Percentiles rank a stretch among this genome's conserved stretches.
phyloP scores from a whole-genome alignment of 2,888 invertebrate genomes.

The Pristionchus exspectatus region DNA sequence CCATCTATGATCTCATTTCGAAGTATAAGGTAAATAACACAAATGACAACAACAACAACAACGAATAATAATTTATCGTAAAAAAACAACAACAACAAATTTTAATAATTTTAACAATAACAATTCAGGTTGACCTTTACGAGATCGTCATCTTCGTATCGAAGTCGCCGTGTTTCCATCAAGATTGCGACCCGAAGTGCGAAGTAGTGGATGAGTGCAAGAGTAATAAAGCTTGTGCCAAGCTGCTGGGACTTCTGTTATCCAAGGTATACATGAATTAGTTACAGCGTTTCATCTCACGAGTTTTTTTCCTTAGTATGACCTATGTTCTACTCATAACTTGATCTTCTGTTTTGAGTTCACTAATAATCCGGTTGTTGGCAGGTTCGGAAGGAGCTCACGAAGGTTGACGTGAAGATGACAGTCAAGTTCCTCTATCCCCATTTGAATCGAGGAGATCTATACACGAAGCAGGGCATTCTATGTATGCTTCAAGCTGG shows the following conservation, averaged over 20 bases:
- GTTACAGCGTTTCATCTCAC: too few relatives aligned
- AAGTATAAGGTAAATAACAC: conserved; percentile 74
- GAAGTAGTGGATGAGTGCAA: conserved; percentile 79
- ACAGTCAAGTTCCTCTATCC: conserved; percentile 79
- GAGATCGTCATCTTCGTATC: conserved; percentile 79
- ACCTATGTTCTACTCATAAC: neutral
- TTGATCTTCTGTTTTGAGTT: neutral
- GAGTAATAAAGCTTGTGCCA: conserved; percentile 78
- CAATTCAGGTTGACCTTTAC: conserved; percentile 76
- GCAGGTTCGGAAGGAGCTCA: conserved; percentile 77
- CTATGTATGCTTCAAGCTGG: conserved; percentile 78
- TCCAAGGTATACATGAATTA: conserved; percentile 75
- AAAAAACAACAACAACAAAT: neutral
- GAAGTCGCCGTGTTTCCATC: conserved; percentile 79
- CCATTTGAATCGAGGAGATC: conserved; percentile 78
- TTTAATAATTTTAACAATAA: neutral
- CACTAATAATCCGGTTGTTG: neutral
- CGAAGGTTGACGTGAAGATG: conserved; percentile 79
- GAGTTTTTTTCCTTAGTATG: too few relatives aligned
- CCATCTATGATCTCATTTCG: conserved; percentile 78
- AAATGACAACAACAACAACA: too few relatives aligned
- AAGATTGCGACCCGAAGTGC: conserved; percentile 79
- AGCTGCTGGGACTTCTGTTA: conserved; percentile 76
- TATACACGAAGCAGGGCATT: conserved; percentile 79
- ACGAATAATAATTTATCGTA: neutral